Percentiles rank a stretch among this genome's conserved stretches.
Conservation (phyloP, 2,113 vertebrate species). For the Dipodomys spectabilis region DNA sequence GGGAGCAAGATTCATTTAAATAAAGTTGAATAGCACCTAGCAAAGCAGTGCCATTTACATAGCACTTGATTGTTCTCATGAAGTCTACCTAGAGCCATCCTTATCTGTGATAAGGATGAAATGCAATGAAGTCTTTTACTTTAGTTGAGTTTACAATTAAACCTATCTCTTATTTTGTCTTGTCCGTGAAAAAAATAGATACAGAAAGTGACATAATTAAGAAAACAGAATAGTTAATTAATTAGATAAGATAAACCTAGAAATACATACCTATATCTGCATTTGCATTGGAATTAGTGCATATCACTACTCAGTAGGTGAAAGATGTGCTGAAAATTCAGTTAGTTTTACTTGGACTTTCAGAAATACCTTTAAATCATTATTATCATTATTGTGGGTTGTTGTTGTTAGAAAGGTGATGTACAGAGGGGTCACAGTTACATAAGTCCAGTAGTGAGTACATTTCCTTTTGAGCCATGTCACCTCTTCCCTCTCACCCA, state of each 20-base stretch:
- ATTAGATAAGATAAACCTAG: background rate
- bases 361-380: background rate
- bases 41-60: background rate
- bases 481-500: no score
- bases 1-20: background rate
- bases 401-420: no score
- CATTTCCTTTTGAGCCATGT: no score
- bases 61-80: background rate
- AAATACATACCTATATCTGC: background rate
- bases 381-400: no score
- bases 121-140: constrained; percentile 8
- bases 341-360: constrained; percentile 1
- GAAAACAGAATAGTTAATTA: constrained; percentile 21
- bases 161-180: constrained; percentile 6
- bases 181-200: constrained; percentile 10
- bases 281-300: background rate
- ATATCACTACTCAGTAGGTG: background rate
- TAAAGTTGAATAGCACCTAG: background rate
- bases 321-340: background rate
- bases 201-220: constrained; percentile 8
- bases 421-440: no score
- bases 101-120: background rate
- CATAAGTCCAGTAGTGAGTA: no score
- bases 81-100: background rate
- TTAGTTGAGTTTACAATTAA: constrained; percentile 53